Percentiles rank a stretch among this genome's conserved stretches.
These are phyloP conservation scores for Diadumene lineata DNA, from an alignment of 92 coral and sea anemone genomes.

Conservation along the genomic window DNA sequence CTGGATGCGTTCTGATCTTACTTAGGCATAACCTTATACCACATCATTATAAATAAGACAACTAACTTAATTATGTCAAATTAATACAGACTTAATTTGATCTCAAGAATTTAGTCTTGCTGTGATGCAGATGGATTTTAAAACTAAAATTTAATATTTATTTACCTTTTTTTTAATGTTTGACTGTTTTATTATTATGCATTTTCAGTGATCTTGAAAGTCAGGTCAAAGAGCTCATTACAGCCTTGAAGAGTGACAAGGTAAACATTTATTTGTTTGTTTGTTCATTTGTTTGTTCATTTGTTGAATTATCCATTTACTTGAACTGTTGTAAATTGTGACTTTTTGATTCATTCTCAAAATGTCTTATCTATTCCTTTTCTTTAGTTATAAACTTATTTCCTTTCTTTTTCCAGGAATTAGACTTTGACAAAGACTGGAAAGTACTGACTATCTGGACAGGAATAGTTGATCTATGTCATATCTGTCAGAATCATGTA, in stretches of 20 bases:
- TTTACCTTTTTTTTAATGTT: not conserved
- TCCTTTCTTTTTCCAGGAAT: slow-evolving; percentile 34
- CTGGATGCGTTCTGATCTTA: no score
- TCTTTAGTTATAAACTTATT: not conserved
- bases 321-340: not conserved
- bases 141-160: no score
- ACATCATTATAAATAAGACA: no score
- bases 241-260: slow-evolving; percentile 56
- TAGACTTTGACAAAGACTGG: slow-evolving; percentile 78
- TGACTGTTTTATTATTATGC: not conserved
- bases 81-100: no score
- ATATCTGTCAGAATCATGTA: slow-evolving; percentile 65
- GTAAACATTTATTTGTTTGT: slow-evolving; percentile 7
- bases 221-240: slow-evolving; percentile 66
- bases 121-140: not conserved
- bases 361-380: not conserved
- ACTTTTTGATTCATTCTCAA: not conserved
- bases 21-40: no score
- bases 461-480: slow-evolving; percentile 86
- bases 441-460: slow-evolving; percentile 85
- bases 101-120: no score
- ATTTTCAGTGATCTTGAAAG: slow-evolving; percentile 57
- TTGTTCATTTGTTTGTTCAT: not conserved
- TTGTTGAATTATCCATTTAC: not conserved
- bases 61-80: no score